phyloP scores from a whole-genome alignment of 2,113 vertebrate species.

The Xiphorhynchus elegans region DNA sequence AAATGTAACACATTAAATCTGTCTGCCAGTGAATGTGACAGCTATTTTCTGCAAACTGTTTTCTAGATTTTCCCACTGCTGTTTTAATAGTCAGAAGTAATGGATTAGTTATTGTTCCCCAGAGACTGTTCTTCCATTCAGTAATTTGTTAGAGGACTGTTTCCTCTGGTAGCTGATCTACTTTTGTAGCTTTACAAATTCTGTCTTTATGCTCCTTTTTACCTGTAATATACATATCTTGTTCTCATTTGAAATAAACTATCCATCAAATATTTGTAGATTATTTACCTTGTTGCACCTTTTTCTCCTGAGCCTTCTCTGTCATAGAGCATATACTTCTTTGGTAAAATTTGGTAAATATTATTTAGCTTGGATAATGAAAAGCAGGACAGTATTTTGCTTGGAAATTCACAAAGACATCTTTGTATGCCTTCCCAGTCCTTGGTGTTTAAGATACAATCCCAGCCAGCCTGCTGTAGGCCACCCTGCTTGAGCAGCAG shows the following conservation, averaged over 20 bases:
- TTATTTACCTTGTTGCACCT: neutral
- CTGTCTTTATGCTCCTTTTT: neutral
- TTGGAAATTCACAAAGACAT: neutral
- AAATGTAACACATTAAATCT: neutral
- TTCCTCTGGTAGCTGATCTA: neutral
- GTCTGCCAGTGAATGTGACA: neutral
- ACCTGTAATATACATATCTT: neutral
- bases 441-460: neutral
- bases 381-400: neutral
- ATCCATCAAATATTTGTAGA: neutral
- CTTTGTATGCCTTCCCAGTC: neutral
- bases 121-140: neutral
- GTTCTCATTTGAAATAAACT: neutral
- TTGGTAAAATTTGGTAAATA: neutral
- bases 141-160: neutral
- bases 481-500: neutral
- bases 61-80: neutral
- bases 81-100: neutral
- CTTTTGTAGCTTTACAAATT: neutral
- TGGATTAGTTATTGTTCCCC: neutral
- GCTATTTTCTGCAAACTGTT: neutral
- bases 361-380: neutral
- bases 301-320: neutral
- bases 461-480: neutral
- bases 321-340: fast-evolving